Evolutionary conservation across 2,797 vertebrate genomes (phyloP), one percentile per base, ranked within the genome.

Genomic region (Poecilia gillii): DNA sequence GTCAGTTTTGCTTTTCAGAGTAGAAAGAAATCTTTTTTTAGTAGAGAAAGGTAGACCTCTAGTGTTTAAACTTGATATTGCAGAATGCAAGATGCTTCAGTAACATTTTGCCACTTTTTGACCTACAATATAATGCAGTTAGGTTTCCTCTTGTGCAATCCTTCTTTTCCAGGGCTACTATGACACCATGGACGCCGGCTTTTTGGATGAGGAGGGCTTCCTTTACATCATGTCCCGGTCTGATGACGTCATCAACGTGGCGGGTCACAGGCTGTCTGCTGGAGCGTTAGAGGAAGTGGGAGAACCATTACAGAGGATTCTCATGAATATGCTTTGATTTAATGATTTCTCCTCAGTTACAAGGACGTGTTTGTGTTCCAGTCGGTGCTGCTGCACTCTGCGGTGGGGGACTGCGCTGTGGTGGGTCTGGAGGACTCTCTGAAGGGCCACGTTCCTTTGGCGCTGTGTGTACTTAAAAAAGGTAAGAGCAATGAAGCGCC

Each of bases 171-270:
- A 99, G 98, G 98, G 97, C 1, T 99, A 97, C 85, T 99, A 99
- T 14, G 97, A 99, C 91, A 99, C 98, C 25, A 99, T 99, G 98
- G 97, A 99, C 55, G 97, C 97, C 18, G 98, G 98, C 3, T 99
- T 96, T 45, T 90, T 97, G 90, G 97, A 99, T 68, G 96, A 98
- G 83, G 95, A 98, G 77, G 97, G 96, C 23, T 99, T 98, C 85
- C 79, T 99, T 0, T 98, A 99, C 81, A 97, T 99, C 70, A 96
- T 99, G 95, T 98, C 98, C 74, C 96, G 98, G 36, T 97, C 97
- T 79, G 98, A 99, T 90, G 98, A 99, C 70, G 98, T 99, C 89
- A 99, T 99, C 93, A 99, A 99, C 46, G 96, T 99, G 90, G 98
- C 98, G 0, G 98, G 98, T 49, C 98, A 99, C 92, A 97, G 98